A percentile compares a stretch with the other conserved stretches of the same genome.
Evolutionary conservation across 2,797 vertebrate species (phyloP).

Genomic region (Decapterus maruadsi): DNA sequence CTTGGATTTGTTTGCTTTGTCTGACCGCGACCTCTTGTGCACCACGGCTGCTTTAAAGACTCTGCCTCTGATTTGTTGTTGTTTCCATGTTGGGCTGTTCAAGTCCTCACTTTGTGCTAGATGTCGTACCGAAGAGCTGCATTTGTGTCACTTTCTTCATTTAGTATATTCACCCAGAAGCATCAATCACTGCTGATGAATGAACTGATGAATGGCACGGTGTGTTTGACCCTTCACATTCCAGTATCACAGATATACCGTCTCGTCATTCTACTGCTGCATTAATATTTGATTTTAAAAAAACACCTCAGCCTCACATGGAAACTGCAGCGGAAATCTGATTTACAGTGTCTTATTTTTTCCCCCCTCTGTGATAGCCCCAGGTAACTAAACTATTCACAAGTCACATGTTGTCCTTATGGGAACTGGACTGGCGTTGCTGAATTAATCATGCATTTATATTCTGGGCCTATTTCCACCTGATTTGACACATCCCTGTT

Average conservation of each 20-base stretch:
- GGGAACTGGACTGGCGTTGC: not conserved
- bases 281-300: not conserved
- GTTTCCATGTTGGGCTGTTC: too few species aligned
- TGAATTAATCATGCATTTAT: not conserved
- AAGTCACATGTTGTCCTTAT: not conserved
- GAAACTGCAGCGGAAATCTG: not conserved
- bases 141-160: too few species aligned
- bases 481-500: not conserved
- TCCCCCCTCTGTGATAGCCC: not conserved
- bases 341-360: not conserved
- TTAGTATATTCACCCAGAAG: too few species aligned
- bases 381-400: not conserved
- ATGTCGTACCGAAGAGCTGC: too few species aligned
- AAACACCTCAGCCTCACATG: not conserved
- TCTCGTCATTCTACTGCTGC: not conserved
- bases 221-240: not conserved
- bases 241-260: not conserved
- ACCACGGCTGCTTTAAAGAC: too few species aligned
- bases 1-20: too few species aligned
- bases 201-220: not conserved
- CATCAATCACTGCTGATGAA: not conserved
- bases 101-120: too few species aligned
- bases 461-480: not conserved
- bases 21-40: too few species aligned
- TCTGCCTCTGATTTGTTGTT: too few species aligned